These are phyloP conservation scores for Panagrolaimus sp. DNA, from an alignment of 1,140 invertebrate species.

Conservation along the genomic window DNA sequence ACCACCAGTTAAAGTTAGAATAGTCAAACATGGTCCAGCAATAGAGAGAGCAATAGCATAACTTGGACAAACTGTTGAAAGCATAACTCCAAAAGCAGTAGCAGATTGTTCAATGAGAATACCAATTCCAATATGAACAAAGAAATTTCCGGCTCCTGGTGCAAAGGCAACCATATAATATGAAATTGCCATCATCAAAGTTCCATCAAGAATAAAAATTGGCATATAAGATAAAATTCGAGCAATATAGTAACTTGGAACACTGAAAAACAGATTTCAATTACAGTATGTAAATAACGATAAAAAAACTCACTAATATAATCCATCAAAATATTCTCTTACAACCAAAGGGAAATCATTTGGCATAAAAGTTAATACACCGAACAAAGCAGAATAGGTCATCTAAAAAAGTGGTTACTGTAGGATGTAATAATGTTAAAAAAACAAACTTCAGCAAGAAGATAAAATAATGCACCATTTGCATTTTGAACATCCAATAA, in stretches of 20 bases:
- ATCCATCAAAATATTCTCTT: slow-evolving; percentile 43
- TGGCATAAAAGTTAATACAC: slow-evolving; percentile 37
- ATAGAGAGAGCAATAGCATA: slow-evolving; percentile 35
- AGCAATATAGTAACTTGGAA: slow-evolving; percentile 1
- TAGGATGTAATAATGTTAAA: too few species aligned
- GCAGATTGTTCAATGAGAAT: slow-evolving; percentile 40
- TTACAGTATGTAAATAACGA: slow-evolving; percentile 29
- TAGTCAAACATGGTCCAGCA: slow-evolving; percentile 46
- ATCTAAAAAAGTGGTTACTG: slow-evolving; percentile 7
- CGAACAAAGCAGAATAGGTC: slow-evolving; percentile 26
- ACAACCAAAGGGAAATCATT: slow-evolving; percentile 45
- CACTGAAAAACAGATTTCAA: neutral
- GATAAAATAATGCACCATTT: slow-evolving; percentile 60
- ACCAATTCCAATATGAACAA: slow-evolving; percentile 29
- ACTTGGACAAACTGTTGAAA: slow-evolving; percentile 20
- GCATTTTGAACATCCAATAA: slow-evolving; percentile 52
- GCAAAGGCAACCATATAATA: slow-evolving; percentile 47
- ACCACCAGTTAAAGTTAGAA: slow-evolving; percentile 50
- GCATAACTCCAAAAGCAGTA: slow-evolving; percentile 31
- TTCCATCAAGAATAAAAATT: slow-evolving; percentile 50
- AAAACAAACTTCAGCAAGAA: slow-evolving; percentile 46
- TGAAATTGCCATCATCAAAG: slow-evolving; percentile 37
- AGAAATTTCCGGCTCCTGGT: slow-evolving; percentile 19
- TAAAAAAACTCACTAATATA: slow-evolving; percentile 37
- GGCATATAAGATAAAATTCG: slow-evolving; percentile 47